These are phyloP conservation scores for Chrysemys picta DNA, from an alignment of 2,113 vertebrate species.

Conservation along the genomic window DNA sequence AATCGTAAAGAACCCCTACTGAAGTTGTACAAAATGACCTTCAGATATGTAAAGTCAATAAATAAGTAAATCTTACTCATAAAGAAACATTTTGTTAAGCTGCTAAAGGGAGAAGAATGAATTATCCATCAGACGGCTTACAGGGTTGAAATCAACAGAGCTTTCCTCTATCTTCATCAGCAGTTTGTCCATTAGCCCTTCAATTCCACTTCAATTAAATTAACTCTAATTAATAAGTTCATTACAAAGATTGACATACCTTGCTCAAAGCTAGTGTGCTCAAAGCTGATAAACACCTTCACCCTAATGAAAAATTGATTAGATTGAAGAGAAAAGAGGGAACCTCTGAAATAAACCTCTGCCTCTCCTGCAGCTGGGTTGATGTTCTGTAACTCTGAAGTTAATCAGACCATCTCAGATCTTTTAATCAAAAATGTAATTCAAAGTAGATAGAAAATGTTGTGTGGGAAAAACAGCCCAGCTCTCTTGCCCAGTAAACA, in stretches of 20 bases:
- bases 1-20: not conserved
- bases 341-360: slow-evolving; percentile 77
- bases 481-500: not conserved
- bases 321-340: slow-evolving; percentile 86
- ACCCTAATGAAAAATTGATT: slow-evolving; percentile 99
- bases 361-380: slow-evolving; percentile 61
- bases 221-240: slow-evolving; percentile 99
- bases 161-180: slow-evolving; percentile 82
- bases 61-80: slow-evolving; percentile 56
- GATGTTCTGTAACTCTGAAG: slow-evolving; percentile 74
- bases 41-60: slow-evolving; percentile 47
- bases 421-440: slow-evolving; percentile 82
- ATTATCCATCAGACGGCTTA: slow-evolving; percentile 68
- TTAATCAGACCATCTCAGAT: slow-evolving; percentile 82
- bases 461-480: slow-evolving; percentile 7
- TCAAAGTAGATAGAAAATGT: slow-evolving; percentile 71
- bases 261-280: slow-evolving; percentile 91
- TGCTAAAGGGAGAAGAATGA: slow-evolving; percentile 65
- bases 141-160: slow-evolving; percentile 77
- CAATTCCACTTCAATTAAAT: slow-evolving; percentile 96
- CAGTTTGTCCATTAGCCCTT: slow-evolving; percentile 89
- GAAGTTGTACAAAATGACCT: slow-evolving; percentile 64
- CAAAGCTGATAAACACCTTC: slow-evolving; percentile 98
- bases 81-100: slow-evolving; percentile 67
- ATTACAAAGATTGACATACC: slow-evolving; percentile 90